Conservation (phyloP, 2,888 invertebrate genomes). For the Philhelius pedissequus region DNA sequence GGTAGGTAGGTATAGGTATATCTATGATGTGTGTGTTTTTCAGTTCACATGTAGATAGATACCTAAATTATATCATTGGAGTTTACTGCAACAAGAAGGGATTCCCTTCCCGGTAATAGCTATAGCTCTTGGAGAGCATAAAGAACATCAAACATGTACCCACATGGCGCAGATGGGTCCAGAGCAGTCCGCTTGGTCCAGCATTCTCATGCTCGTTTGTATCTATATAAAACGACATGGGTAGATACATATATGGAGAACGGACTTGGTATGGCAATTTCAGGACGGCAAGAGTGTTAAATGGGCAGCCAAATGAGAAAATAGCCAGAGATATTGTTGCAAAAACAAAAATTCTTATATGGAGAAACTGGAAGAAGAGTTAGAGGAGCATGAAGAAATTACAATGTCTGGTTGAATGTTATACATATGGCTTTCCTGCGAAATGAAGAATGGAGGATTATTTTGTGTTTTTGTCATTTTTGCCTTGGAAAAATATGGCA, state of each 20-base stretch:
- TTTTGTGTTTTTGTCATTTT: not conserved
- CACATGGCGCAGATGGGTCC: constrained; percentile 57
- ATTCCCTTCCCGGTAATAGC: constrained; percentile 31
- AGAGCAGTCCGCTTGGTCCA: not conserved
- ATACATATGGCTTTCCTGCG: not conserved
- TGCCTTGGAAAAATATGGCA: not conserved
- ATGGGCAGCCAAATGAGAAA: constrained; percentile 37
- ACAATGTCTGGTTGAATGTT: not conserved
- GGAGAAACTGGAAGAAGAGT: not conserved
- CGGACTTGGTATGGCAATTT: not conserved
- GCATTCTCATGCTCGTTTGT: not conserved
- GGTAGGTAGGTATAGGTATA: not conserved
- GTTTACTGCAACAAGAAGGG: constrained; percentile 29
- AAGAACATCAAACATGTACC: constrained; percentile 42
- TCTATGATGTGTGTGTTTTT: not conserved
- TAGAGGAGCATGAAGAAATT: not conserved
- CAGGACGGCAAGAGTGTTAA: constrained; percentile 50
- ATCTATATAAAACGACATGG: no score
- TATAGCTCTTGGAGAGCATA: constrained; percentile 21
- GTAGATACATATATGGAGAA: not conserved
- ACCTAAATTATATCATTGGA: not conserved
- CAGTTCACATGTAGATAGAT: not conserved
- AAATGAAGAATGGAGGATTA: not conserved
- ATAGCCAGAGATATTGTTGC: constrained; percentile 21
- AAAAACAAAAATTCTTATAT: not conserved